A percentile compares a stretch with the other conserved stretches of the same genome.
Evolutionary conservation across 2,113 vertebrate species (phyloP).

Genomic region (Colaptes auratus): DNA sequence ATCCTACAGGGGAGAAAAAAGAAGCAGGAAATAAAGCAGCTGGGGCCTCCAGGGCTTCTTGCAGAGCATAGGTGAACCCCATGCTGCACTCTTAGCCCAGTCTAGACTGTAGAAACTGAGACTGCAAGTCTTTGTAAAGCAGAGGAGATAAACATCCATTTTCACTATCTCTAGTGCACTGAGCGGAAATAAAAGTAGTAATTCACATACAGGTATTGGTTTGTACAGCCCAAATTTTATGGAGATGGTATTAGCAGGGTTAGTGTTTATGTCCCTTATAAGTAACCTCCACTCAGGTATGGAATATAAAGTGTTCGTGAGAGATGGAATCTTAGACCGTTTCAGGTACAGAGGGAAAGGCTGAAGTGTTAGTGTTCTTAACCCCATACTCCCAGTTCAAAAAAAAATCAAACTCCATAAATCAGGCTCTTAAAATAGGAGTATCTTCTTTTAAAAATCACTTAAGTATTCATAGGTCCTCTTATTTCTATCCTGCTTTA

Average conservation of each 20-base stretch:
- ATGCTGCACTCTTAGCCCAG: background rate
- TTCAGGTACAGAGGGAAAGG: too few relatives aligned
- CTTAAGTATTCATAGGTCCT: fast-evolving
- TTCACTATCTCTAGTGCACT: slow-evolving; percentile 12
- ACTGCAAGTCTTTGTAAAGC: background rate
- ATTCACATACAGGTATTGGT: background rate
- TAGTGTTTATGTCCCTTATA: slow-evolving; percentile 25
- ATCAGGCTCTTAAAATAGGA: fast-evolving
- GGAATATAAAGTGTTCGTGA: slow-evolving; percentile 25
- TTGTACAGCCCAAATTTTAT: background rate
- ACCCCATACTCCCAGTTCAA: too few relatives aligned
- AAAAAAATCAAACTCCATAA: background rate
- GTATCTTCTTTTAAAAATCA: background rate
- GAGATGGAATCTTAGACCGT: too few relatives aligned
- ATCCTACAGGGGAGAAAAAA: background rate
- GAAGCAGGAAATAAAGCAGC: background rate
- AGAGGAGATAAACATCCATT: background rate
- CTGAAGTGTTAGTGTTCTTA: background rate
- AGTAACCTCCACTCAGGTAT: background rate
- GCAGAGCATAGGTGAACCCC: fast-evolving
- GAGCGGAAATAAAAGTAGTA: background rate
- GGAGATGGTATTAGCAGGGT: background rate
- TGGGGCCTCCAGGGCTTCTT: fast-evolving
- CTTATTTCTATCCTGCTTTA: too few relatives aligned
- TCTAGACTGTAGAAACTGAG: background rate